Evolutionary conservation across 1,140 invertebrate genomes (phyloP).

Genomic region (Dolichoris vasculosae): DNA sequence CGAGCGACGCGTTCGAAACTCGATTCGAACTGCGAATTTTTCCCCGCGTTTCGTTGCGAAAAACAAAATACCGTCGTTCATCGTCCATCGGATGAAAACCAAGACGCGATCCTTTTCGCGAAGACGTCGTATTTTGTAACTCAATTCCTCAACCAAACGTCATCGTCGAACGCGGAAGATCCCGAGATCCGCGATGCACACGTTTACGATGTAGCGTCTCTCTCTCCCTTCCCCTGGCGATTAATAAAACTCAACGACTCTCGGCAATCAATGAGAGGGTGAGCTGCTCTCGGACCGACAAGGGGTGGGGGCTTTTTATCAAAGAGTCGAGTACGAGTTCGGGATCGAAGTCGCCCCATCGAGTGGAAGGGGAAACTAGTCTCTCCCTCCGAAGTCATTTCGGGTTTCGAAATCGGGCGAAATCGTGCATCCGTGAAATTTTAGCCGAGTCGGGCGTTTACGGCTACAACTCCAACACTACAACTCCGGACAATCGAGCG

Average conservation of each 20-base stretch:
- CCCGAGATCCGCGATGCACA: too few species aligned
- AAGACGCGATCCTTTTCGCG: too few species aligned
- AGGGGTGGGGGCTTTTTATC: not conserved
- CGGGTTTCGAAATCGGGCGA: not conserved
- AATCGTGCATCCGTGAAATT: not conserved
- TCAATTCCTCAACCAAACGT: too few species aligned
- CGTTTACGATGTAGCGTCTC: not conserved
- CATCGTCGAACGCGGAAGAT: too few species aligned
- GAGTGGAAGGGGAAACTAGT: not conserved
- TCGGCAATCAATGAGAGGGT: slow-evolving; percentile 1
- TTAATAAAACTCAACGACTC: not conserved
- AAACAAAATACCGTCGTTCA: too few species aligned
- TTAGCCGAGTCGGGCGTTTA: not conserved
- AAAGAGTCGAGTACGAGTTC: not conserved
- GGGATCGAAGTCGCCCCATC: not conserved
- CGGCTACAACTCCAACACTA: not conserved
- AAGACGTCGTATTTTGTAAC: too few species aligned
- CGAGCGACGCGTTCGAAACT: too few species aligned
- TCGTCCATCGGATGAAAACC: too few species aligned
- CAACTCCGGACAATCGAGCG: too few species aligned
- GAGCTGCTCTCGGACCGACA: not conserved
- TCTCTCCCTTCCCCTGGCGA: not conserved
- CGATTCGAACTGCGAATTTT: too few species aligned
- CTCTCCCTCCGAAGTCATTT: not conserved
- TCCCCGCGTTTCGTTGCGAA: too few species aligned